Base-by-base conservation (phyloP, 2,888 invertebrate species). In the Eristalis pertinax region DNA sequence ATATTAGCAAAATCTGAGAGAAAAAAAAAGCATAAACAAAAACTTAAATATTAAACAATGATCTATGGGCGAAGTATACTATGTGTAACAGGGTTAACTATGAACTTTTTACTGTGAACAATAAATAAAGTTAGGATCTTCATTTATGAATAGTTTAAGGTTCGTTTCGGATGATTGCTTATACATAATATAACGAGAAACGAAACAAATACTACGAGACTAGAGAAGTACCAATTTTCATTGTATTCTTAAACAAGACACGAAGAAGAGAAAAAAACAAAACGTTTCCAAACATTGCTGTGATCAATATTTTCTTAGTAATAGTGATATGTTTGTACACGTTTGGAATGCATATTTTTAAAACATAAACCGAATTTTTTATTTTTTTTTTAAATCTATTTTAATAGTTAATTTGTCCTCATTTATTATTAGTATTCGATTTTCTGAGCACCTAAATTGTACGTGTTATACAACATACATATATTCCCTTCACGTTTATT, bases 221-320 rank as follows among this genome's bases (percentile, higher is more conserved):
- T 73, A 83, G 38, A 50, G 67, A 83, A 63, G 67, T 63, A 78
- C 74, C 84, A 78, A 78, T 84, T 84, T 78, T 74, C 13, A 29
- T 73, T 68, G 64, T 77, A 83, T 68, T 83, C 56, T 58, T 62
- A 58, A 43, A 64, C n/a, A 62, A 69, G n/a, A 29, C 26, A 63
- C 7, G 5, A 56, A 41, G 19, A 43, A 67, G 13, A 41, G 24
- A 32, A 29, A 29, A 56, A 35, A 35, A 10, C 19, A 58, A 83
- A 69, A 74, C 73, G 43, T 84, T 78, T 84, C 70, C 84, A 84
- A 78, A 78, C 73, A 78, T 84, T 78, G 84, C 84, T 84, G 84
- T 84, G 84, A 84, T 84, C 74, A 78, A 84, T 78, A 62, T 72
- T 67, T 77, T 69, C 64, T 78, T 84, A 84, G 63, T 64, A 38